Evolutionary conservation across 2,797 vertebrate species (phyloP).

Genomic region (Leucoraja ocellata): DNA sequence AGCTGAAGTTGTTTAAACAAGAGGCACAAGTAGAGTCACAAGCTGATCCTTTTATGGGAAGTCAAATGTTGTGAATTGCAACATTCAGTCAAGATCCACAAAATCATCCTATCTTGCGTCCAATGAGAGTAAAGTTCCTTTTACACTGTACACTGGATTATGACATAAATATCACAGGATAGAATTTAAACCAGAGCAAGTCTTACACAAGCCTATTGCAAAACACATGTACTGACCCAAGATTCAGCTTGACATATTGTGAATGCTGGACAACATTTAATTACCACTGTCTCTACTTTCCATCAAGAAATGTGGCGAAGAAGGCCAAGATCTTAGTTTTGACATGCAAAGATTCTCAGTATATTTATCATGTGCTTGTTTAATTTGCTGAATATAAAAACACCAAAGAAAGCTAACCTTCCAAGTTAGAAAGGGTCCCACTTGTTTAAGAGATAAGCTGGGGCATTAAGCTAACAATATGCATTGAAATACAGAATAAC

Average conservation of each 20-base stretch:
- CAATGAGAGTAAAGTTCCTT: neutral
- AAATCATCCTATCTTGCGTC: neutral
- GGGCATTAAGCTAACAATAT: too few species aligned
- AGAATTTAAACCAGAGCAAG: neutral
- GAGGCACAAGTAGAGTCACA: neutral
- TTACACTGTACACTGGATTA: neutral
- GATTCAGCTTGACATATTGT: neutral
- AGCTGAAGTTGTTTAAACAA: neutral
- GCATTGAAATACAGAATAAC: neutral
- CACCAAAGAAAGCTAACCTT: too few species aligned
- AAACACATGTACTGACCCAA: neutral
- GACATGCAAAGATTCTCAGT: neutral
- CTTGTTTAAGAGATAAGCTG: too few species aligned
- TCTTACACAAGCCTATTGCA: neutral
- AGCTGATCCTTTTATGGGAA: too few species aligned
- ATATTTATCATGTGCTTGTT: too few species aligned
- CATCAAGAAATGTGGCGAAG: neutral
- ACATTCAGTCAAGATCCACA: neutral
- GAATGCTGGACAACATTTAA: neutral
- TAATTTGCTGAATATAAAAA: too few species aligned
- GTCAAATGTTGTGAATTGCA: neutral
- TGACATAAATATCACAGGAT: neutral
- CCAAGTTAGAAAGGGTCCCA: too few species aligned
- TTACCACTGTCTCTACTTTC: neutral
- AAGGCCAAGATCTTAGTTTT: neutral